Evolutionary conservation across 2,113 vertebrate genomes (phyloP).

Genomic region (Otus sunia): DNA sequence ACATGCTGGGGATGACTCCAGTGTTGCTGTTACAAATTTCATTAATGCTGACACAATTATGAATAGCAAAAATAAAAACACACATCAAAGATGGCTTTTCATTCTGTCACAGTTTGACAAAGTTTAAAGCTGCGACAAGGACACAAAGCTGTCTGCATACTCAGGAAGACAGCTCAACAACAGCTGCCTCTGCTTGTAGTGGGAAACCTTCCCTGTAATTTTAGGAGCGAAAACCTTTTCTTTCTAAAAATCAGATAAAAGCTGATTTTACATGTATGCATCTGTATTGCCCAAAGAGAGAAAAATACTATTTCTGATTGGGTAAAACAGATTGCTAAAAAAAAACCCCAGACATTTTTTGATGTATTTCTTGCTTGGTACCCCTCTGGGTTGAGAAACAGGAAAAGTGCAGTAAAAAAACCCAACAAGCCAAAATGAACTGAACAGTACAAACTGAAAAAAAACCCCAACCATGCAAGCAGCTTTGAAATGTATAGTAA

Average conservation of each 20-base stretch:
- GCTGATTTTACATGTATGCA: neutral
- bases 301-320: neutral
- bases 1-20: neutral
- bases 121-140: neutral
- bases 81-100: neutral
- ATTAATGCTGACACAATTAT: neutral
- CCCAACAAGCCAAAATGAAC: neutral
- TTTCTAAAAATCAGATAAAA: neutral
- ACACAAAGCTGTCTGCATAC: neutral
- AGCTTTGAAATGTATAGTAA: neutral
- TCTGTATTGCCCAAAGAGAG: neutral
- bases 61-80: slow-evolving; percentile 23
- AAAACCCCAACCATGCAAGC: neutral
- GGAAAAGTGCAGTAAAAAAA: neutral
- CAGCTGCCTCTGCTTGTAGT: neutral
- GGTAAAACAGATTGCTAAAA: neutral
- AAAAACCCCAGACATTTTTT: neutral
- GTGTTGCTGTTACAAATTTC: neutral
- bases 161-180: slow-evolving; percentile 5
- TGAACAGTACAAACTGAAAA: neutral
- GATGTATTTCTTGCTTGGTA: neutral
- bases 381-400: neutral
- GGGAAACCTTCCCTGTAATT: neutral
- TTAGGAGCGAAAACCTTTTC: neutral
- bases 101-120: neutral